Percentiles rank a stretch among this genome's conserved stretches.
Evolutionary conservation across 2,888 invertebrate species (phyloP).

Genomic region (Drosophila robusta): DNA sequence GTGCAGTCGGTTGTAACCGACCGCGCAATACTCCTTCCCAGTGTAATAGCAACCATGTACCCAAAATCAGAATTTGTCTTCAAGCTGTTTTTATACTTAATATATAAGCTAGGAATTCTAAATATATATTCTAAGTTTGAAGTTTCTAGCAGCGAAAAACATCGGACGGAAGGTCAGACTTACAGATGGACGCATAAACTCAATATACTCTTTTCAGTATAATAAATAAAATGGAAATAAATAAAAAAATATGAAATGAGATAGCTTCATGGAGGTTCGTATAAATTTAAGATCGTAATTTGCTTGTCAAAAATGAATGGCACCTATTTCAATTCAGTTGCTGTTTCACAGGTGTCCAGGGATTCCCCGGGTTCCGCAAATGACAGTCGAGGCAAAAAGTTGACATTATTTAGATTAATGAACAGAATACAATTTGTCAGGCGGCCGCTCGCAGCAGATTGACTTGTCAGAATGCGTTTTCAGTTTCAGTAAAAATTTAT

Average conservation of each 20-base stretch:
- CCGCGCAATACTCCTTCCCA: no score
- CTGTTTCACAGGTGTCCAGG: constrained; percentile 37
- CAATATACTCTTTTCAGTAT: not conserved
- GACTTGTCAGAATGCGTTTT: constrained; percentile 46
- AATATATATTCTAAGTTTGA: no score
- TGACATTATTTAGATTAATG: constrained; percentile 62
- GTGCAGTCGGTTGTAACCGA: no score
- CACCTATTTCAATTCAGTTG: constrained; percentile 46
- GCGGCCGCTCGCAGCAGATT: constrained; percentile 22
- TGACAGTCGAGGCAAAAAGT: constrained; percentile 48
- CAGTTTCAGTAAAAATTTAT: constrained; percentile 22
- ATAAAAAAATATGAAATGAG: constrained; percentile 7
- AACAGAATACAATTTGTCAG: constrained; percentile 36
- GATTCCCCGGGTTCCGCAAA: constrained; percentile 32
- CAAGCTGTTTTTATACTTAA: no score
- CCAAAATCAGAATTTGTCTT: no score
- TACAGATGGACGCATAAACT: no score
- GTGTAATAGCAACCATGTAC: no score
- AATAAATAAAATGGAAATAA: not conserved
- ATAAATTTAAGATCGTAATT: constrained; percentile 51
- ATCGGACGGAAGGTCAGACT: no score
- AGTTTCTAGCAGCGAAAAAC: no score
- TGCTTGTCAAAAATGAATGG: constrained; percentile 43
- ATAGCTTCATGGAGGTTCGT: constrained; percentile 4
- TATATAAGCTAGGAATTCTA: no score